These are phyloP conservation scores for Platalea minor DNA, from an alignment of 2,797 vertebrate species.

Conservation along the genomic window DNA sequence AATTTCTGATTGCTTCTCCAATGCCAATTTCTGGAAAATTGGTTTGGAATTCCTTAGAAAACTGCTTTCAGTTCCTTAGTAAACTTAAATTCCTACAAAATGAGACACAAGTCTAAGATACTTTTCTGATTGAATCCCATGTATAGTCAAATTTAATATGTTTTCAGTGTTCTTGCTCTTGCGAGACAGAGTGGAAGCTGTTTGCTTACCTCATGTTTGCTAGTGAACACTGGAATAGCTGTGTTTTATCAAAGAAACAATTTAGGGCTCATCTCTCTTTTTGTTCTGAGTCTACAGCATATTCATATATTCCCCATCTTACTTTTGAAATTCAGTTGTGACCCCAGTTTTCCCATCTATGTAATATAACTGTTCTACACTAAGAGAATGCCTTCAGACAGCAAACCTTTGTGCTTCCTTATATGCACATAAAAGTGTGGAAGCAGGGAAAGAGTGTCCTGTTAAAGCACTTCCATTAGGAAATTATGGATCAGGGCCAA, in stretches of 20 bases:
- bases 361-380: neutral
- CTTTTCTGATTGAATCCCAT: neutral
- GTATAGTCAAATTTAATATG: neutral
- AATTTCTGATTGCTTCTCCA: slow-evolving; percentile 30
- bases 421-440: neutral
- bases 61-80: slow-evolving; percentile 29
- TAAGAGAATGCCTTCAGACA: neutral
- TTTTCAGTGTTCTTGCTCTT: neutral
- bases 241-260: neutral
- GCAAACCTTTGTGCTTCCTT: neutral
- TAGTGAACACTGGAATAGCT: neutral
- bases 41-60: slow-evolving; percentile 53
- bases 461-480: neutral
- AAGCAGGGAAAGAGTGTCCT: neutral
- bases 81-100: slow-evolving; percentile 42
- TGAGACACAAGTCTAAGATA: neutral
- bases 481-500: neutral
- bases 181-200: neutral
- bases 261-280: neutral
- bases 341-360: neutral
- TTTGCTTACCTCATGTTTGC: neutral
- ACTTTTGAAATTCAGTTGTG: neutral
- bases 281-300: neutral
- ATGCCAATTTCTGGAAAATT: neutral
- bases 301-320: neutral